Evolutionary conservation across 1,140 invertebrate species (phyloP), one percentile per base, ranked within the genome.

Genomic region (Drosophila nasuta): DNA sequence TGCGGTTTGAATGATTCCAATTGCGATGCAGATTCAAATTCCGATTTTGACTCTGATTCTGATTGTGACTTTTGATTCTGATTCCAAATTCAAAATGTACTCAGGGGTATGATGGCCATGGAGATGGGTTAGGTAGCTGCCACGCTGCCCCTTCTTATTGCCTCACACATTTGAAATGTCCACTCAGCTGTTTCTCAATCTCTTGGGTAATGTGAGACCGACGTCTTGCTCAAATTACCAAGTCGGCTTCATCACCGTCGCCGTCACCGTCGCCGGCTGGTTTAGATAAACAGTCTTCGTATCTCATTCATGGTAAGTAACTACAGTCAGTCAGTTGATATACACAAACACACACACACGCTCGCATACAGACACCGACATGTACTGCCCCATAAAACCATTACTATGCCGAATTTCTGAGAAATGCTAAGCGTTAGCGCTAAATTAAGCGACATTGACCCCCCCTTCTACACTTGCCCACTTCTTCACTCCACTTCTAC

Each of bases 391-490:
- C 81, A 89, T 88, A 81, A 88, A 88, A 73, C 69, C 80, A 88
- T 83, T 83, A 77, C 77, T 80, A 83, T 83, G 83, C 83, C 83
- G 51, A 89, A 85, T 75, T 88, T 88, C 83, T 67, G 52, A 73
- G 83, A 89, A 87, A 10, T 65, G 56, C 62, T 77, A 73, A 74
- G 48, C 72, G 77, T 82, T 87, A 80, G 75, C 73, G 79, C 62
- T 81, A 89, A 88, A 88, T 89, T 89, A 82, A 77, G 59, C 72
- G 67, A 58, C 59, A 74, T 25, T 65, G 62, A 54, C 2, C 48
- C 49, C 49, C 41, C n/a, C 3, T n/a, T 38, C 8, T 10, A 3
- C 35, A 3, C 35, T 38, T 2, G 35, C 56, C 35, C 8, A 49
- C 1, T 8, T 4, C 17, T 10, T n/a, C 38, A 30, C 6, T 15